A percentile compares a stretch with the other conserved stretches of the same genome.
Evolutionary conservation across 2,113 vertebrate genomes (phyloP).

Genomic region (Etheostoma spectabile): DNA sequence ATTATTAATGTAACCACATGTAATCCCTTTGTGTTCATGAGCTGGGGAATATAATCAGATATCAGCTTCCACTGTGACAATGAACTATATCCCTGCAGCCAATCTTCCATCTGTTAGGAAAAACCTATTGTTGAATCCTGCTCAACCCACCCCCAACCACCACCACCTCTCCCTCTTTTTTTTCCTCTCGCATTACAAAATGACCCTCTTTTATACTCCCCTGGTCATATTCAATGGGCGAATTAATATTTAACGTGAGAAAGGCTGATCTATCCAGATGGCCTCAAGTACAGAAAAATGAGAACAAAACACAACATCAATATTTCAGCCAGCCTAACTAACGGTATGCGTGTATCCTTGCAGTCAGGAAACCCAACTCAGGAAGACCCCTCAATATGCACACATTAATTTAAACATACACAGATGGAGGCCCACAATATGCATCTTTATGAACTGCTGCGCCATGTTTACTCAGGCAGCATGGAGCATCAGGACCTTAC

Average conservation of each 20-base stretch:
- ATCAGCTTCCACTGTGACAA: slow-evolving; percentile 69
- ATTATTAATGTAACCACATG: slow-evolving; percentile 79
- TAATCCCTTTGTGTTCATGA: slow-evolving; percentile 69
- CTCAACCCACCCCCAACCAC: background rate
- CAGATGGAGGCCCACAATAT: slow-evolving; percentile 60
- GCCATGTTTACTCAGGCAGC: slow-evolving; percentile 63
- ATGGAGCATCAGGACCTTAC: slow-evolving; percentile 41
- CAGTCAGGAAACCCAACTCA: slow-evolving; percentile 59
- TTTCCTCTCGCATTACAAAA: slow-evolving; percentile 72
- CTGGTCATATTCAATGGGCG: slow-evolving; percentile 67
- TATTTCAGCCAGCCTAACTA: slow-evolving; percentile 69
- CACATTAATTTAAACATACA: slow-evolving; percentile 41
- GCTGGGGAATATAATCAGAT: slow-evolving; percentile 58
- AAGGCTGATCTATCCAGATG: slow-evolving; percentile 70
- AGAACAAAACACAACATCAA: slow-evolving; percentile 75
- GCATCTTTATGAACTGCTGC: slow-evolving; percentile 70
- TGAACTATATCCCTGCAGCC: slow-evolving; percentile 59
- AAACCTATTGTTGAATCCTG: slow-evolving; percentile 73
- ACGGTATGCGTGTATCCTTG: slow-evolving; percentile 42
- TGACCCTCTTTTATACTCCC: slow-evolving; percentile 65
- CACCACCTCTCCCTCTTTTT: slow-evolving; percentile 27
- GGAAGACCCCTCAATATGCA: slow-evolving; percentile 50
- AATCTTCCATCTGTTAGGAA: slow-evolving; percentile 80
- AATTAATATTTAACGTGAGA: slow-evolving; percentile 78
- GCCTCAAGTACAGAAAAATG: slow-evolving; percentile 68